Percentiles rank a stretch among this genome's conserved stretches.
Evolutionary conservation across 2,797 vertebrate species (phyloP).

Genomic region (Somateria mollissima): DNA sequence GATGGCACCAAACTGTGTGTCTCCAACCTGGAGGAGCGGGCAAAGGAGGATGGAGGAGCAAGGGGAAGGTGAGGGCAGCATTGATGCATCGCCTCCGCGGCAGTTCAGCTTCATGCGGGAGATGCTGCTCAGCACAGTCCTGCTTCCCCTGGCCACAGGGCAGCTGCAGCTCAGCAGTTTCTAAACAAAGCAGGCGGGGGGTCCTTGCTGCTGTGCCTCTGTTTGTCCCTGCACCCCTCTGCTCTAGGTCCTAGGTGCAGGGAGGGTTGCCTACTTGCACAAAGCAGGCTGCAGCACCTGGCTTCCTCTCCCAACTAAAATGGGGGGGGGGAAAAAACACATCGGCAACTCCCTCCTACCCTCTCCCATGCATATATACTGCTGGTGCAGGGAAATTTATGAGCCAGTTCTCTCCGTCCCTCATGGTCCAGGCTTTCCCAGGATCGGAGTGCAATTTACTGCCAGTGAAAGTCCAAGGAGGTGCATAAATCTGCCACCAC

Average conservation of each 20-base stretch:
- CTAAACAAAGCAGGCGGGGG: background rate
- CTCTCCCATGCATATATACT: background rate
- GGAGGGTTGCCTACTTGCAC: background rate
- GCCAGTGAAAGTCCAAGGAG: background rate
- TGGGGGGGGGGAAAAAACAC: background rate
- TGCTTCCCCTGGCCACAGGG: background rate
- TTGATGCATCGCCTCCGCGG: rapidly evolving
- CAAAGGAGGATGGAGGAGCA: background rate
- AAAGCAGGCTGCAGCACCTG: background rate
- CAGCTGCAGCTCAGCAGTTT: background rate
- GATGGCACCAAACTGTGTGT: background rate
- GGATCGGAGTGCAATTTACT: slow-evolving; percentile 15
- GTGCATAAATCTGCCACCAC: slow-evolving; percentile 4
- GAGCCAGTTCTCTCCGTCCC: background rate
- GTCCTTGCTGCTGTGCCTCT: background rate
- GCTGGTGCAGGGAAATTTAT: background rate
- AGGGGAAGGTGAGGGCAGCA: background rate
- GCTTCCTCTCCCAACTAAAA: background rate
- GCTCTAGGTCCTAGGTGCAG: background rate
- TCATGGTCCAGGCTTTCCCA: background rate
- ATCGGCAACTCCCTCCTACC: background rate
- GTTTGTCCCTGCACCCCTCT: background rate
- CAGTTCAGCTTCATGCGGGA: background rate
- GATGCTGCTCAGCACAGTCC: background rate
- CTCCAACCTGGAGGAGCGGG: background rate